Percentiles rank a stretch among this genome's conserved stretches.
Conservation (phyloP, 2,797 vertebrate species). For the Catamblyrhynchus diadema region DNA sequence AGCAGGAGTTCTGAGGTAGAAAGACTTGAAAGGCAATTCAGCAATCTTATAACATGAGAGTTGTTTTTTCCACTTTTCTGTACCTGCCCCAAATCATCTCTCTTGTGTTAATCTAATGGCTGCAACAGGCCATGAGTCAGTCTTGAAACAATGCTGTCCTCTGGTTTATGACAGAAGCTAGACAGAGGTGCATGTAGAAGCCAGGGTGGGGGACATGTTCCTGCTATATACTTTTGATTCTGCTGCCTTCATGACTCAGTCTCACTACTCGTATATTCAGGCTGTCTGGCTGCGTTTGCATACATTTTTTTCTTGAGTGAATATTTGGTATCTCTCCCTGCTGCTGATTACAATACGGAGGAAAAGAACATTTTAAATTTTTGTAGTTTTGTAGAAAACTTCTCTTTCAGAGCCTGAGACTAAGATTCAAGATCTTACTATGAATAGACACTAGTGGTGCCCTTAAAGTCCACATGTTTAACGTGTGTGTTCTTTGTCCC, state of each 20-base stretch:
- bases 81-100: not conserved
- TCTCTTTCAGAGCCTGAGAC: not conserved
- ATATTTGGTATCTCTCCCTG: not conserved
- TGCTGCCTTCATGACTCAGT: slow-evolving; percentile 42
- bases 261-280: not conserved
- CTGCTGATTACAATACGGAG: not conserved
- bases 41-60: not conserved
- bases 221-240: not conserved
- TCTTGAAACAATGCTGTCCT: not conserved
- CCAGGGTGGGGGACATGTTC: not conserved
- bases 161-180: not conserved
- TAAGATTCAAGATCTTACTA: not conserved
- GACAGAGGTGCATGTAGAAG: not conserved
- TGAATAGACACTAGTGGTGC: not conserved
- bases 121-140: not conserved
- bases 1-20: not conserved
- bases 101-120: not conserved
- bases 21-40: not conserved
- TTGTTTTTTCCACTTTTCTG: not conserved
- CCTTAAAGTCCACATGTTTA: not conserved
- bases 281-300: slow-evolving; percentile 42
- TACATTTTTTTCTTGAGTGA: slow-evolving; percentile 32
- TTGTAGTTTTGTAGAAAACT: not conserved
- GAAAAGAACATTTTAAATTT: not conserved
- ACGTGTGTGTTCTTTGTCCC: not conserved